A percentile compares a stretch with the other conserved stretches of the same genome.
These are phyloP conservation scores for Orcinus orca DNA, from an alignment of 2,113 vertebrate genomes.

Conservation along the genomic window DNA sequence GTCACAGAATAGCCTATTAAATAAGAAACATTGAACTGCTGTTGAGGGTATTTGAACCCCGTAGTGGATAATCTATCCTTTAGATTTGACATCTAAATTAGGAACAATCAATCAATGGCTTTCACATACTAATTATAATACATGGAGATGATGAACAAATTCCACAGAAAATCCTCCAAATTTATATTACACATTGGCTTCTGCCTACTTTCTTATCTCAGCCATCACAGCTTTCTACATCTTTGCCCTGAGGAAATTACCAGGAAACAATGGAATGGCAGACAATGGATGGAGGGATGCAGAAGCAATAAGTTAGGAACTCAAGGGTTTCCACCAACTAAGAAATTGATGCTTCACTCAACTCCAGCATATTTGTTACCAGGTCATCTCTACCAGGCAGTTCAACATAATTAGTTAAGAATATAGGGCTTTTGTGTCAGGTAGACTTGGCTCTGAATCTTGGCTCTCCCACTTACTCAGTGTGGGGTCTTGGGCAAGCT, in stretches of 20 bases:
- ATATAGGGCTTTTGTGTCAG: background rate
- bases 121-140: background rate
- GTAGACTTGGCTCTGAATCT: background rate
- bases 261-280: background rate
- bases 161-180: background rate
- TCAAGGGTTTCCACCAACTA: background rate
- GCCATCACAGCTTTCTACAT: background rate
- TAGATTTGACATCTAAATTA: background rate
- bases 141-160: background rate
- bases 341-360: background rate
- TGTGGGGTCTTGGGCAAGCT: background rate
- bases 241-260: background rate
- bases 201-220: background rate
- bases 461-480: background rate
- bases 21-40: background rate
- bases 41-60: background rate
- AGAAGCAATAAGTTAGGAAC: background rate
- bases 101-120: background rate
- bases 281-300: background rate
- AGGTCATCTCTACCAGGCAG: background rate
- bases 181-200: background rate
- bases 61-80: background rate
- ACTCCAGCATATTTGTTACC: background rate
- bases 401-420: constrained; percentile 5
- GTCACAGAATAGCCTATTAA: background rate